A percentile compares a stretch with the other conserved stretches of the same genome.
phyloP scores from a whole-genome alignment of 2,797 vertebrate genomes.

The Scarus forsteni region DNA sequence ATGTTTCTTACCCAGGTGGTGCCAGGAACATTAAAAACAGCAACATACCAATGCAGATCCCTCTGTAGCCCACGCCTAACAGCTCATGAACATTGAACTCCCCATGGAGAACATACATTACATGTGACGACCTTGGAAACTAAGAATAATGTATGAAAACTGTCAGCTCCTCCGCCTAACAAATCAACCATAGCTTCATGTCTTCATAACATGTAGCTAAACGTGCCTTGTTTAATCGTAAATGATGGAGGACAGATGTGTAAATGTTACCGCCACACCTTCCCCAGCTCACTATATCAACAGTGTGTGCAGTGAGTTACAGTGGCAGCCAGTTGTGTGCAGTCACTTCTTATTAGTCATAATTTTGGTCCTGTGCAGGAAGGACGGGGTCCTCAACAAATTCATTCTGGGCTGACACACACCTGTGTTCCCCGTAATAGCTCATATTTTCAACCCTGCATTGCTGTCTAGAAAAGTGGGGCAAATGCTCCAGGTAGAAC shows the following conservation, averaged over 20 bases:
- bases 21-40: too few relatives aligned
- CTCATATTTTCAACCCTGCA: slow-evolving; percentile 59
- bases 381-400: slow-evolving; percentile 52
- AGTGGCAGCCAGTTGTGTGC: slow-evolving; percentile 26
- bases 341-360: slow-evolving; percentile 59
- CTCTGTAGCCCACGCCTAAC: too few relatives aligned
- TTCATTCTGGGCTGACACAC: slow-evolving; percentile 42
- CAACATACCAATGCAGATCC: too few relatives aligned
- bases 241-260: slow-evolving; percentile 45
- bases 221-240: slow-evolving; percentile 30
- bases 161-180: slow-evolving; percentile 30
- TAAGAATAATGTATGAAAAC: slow-evolving; percentile 18
- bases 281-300: slow-evolving; percentile 14
- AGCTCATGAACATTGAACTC: too few relatives aligned
- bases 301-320: slow-evolving; percentile 39
- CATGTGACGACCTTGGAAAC: slow-evolving; percentile 16
- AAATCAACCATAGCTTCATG: slow-evolving; percentile 4
- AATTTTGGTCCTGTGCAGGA: slow-evolving; percentile 37
- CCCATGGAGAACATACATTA: slow-evolving; percentile 10
- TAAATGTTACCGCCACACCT: slow-evolving; percentile 32
- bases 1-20: too few relatives aligned
- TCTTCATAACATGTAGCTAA: slow-evolving; percentile 14
- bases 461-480: slow-evolving; percentile 62
- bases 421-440: slow-evolving; percentile 44
- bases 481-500: slow-evolving; percentile 62